Base-by-base conservation (phyloP, 2,797 vertebrate species). In the Novumbra hubbsi region DNA sequence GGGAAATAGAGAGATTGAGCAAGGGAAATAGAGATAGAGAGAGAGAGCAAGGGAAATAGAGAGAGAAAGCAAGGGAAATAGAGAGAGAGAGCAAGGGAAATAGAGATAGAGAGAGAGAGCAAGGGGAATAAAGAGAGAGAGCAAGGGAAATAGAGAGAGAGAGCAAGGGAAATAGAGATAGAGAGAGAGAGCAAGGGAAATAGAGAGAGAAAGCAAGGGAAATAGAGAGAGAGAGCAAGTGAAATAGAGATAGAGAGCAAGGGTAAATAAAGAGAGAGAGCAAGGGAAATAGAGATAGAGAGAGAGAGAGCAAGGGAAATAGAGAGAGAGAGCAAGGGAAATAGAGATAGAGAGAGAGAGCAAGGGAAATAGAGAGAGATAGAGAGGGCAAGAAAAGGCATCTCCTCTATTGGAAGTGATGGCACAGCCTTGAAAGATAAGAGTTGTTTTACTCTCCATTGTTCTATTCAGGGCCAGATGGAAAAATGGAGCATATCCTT, bases 281-380 rank as follows among this genome's bases (percentile, higher is more conserved):
- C 38, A 34, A 0, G 9, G 12, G 6, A 19, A 24, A 19, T 4
- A 24, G 38, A 5, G n/a, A n/a, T n/a, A n/a, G 16, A 45, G 70
- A 1, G 34, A 15, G 24, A 28, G 28, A 30, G 50, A 28, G 24
- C 62, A 50, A 28, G 19, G 16, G 28, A 12, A 55, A 41, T 45
- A 45, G 80, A 80, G 71, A 73, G 63, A 81, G 34, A 75, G 57
- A 38, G 65, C n/a, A 19, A n/a, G 73, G 21, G 57, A n/a, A n/a
- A n/a, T n/a, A n/a, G 27, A 9, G 63, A 60, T n/a, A n/a, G 81
- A 80, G 70, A 72, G 62, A 80, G 32, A 75, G 57, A 45, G 66
- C 73, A 17, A 52, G 76, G 73, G 30, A 75, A 55, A 9, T 21
- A 4, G 21, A 24, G 21, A 24, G 24, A 1, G 55, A 12, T 19